phyloP scores from a whole-genome alignment of 2,113 vertebrate species.

The Toxotes jaculatrix region DNA sequence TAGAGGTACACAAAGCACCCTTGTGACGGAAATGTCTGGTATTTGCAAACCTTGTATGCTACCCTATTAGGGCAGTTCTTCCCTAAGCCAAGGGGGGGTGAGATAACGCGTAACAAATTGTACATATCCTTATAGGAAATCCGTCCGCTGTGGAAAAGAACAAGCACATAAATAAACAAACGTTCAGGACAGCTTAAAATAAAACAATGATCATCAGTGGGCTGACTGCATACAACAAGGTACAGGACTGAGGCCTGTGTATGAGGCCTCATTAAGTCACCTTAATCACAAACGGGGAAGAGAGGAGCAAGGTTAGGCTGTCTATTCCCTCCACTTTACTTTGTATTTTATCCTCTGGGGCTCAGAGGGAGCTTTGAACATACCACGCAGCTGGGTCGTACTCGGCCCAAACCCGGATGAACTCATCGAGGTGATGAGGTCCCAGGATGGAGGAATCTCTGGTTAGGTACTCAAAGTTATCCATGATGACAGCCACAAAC shows the following conservation, averaged over 20 bases:
- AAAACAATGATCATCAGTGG: conserved; percentile 71
- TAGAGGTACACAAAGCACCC: conserved; percentile 80
- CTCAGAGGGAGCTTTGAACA: conserved; percentile 68
- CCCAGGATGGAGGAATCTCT: conserved; percentile 97
- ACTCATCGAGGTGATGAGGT: conserved; percentile 96
- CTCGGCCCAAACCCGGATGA: conserved; percentile 97
- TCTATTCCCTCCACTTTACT: conserved; percentile 23
- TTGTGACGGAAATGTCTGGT: conserved; percentile 86
- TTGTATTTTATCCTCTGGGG: conserved; percentile 14
- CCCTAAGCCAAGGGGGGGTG: conserved; percentile 97
- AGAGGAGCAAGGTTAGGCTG: conserved; percentile 32
- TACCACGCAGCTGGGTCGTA: conserved; percentile 98
- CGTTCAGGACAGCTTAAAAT: conserved; percentile 75
- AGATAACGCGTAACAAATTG: conserved; percentile 97
- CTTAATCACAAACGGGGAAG: conserved; percentile 27
- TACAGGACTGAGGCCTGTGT: conserved; percentile 31
- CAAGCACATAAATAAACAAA: conserved; percentile 84
- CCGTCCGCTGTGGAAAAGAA: conserved; percentile 94
- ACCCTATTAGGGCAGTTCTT: conserved; percentile 98
- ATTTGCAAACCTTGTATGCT: conserved; percentile 97
- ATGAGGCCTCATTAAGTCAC: conserved; percentile 35
- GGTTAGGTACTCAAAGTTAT: conserved; percentile 98
- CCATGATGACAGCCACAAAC: conserved; percentile 99
- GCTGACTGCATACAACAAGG: conserved; percentile 61
- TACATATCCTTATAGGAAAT: conserved; percentile 99